Evolutionary conservation across 2,113 vertebrate species (phyloP).

Genomic region (Zapus hudsonius): DNA sequence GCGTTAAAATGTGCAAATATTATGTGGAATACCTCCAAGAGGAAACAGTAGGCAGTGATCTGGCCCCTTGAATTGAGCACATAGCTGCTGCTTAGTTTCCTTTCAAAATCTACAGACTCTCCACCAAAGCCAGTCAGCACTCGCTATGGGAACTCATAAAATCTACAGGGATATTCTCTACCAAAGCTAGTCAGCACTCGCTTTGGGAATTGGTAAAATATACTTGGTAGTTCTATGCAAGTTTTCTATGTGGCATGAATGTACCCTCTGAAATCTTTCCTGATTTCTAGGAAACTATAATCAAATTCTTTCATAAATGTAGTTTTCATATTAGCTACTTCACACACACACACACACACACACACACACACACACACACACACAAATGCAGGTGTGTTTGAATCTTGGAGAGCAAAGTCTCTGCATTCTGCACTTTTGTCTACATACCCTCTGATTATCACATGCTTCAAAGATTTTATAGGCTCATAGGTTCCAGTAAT

Average conservation of each 20-base stretch:
- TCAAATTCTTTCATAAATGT: not conserved
- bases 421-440: not conserved
- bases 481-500: not conserved
- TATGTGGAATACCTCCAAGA: constrained; percentile 66
- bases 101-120: constrained; percentile 38
- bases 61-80: constrained; percentile 43
- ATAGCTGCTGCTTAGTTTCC: constrained; percentile 8
- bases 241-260: not conserved
- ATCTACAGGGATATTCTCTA: not conserved
- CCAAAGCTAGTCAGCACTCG: not conserved
- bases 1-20: constrained; percentile 60
- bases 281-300: not conserved
- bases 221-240: not conserved
- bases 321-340: not conserved
- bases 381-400: not conserved
- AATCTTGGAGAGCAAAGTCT: not conserved
- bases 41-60: constrained; percentile 62
- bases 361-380: too few species aligned
- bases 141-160: too few species aligned
- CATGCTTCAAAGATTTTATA: not conserved
- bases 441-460: not conserved
- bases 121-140: not conserved
- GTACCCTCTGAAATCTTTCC: not conserved
- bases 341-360: not conserved
- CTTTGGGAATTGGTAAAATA: not conserved